These are phyloP conservation scores for Pteromalus puparum DNA, from an alignment of 1,140 invertebrate species.

Conservation along the genomic window DNA sequence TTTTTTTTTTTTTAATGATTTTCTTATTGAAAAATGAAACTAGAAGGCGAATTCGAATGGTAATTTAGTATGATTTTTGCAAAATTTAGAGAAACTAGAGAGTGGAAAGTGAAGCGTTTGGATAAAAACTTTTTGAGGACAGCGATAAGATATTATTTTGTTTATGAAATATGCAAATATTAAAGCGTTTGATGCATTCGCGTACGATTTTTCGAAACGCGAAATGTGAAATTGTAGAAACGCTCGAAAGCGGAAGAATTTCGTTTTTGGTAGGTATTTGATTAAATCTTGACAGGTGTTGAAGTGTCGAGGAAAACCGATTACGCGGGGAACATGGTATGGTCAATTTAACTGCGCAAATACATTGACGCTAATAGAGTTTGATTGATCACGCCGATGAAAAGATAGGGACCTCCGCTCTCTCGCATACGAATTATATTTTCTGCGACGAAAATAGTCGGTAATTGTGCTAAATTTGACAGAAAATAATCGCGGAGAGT, in stretches of 20 bases:
- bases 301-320: not conserved
- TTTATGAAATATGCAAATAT: conserved; percentile 2
- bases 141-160: not conserved
- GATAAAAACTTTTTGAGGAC: not conserved
- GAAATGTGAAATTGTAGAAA: not conserved
- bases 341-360: no score
- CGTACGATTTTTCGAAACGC: not conserved
- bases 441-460: no score
- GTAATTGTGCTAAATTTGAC: no score
- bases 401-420: no score
- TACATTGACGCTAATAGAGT: not conserved
- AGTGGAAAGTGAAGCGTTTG: conserved; percentile 15
- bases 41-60: no score
- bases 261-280: not conserved
- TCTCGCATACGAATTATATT: no score
- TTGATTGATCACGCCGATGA: not conserved
- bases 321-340: no score
- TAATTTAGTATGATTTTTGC: no score
- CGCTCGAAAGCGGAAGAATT: not conserved
- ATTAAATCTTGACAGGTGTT: not conserved
- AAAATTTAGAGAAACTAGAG: not conserved
- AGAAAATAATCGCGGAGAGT: no score
- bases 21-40: no score
- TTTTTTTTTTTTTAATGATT: no score
- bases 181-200: not conserved